Percentiles rank a stretch among this genome's conserved stretches.
These are phyloP conservation scores for Tapera naevia DNA, from an alignment of 2,797 vertebrate species.

Conservation along the genomic window DNA sequence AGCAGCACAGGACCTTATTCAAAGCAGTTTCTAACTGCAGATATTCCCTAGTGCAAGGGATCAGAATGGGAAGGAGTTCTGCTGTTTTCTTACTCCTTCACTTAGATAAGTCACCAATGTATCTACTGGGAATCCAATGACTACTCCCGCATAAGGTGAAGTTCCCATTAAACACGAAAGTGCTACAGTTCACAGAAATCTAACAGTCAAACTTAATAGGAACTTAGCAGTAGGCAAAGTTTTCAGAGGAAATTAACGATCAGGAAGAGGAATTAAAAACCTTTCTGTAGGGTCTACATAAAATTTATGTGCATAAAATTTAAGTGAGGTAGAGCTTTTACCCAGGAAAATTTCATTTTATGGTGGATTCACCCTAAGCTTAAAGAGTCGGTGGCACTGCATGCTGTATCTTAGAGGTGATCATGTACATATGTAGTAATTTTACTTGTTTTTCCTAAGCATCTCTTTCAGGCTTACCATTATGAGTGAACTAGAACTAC, in stretches of 20 bases:
- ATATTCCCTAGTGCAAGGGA: not conserved
- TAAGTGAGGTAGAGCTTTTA: not conserved
- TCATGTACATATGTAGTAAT: fast-evolving
- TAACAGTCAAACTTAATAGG: not conserved
- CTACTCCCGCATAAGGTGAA: not conserved
- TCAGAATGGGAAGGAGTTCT: not conserved
- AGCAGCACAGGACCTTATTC: not conserved
- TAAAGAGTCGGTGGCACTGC: not conserved
- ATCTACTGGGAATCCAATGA: not conserved
- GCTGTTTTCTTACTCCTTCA: not conserved
- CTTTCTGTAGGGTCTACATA: not conserved
- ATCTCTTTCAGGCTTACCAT: not conserved
- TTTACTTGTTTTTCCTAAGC: not conserved
- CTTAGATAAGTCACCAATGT: not conserved
- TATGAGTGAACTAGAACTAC: not conserved
- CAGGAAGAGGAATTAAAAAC: not conserved
- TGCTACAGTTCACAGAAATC: not conserved
- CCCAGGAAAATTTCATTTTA: not conserved
- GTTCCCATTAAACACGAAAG: not conserved
- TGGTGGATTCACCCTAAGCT: not conserved
- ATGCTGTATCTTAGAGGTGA: no score
- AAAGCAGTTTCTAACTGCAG: not conserved
- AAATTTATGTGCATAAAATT: not conserved
- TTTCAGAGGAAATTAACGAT: not conserved
- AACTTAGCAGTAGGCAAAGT: not conserved